Base-by-base conservation (phyloP, 2,888 invertebrate species). In the Quadroppia sp. region DNA sequence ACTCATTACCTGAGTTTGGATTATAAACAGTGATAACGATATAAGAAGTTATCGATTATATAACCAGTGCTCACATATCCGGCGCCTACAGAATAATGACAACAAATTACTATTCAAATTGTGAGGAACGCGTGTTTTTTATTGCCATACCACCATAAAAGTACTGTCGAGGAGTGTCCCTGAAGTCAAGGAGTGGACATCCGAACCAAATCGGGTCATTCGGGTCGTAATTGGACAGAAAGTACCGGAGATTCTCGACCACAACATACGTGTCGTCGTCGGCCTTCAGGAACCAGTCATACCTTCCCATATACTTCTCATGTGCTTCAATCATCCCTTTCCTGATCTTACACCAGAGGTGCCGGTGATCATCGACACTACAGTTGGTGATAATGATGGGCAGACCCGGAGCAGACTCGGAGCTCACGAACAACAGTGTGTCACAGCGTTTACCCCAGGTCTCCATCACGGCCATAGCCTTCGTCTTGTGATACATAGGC, bases 391-490 rank as follows among this genome's bases (percentile, higher is more conserved):
- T 25, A 23, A 67, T 20, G n/a, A 23, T 23, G 6, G 67, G 67
- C 3, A 13, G 20, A 67, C 40, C 23, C 9, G 67, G 67, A 67
- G 40, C 67, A n/a, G 67, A 67, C 42, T 40, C 13, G 0, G 67
- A 40, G 15, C 67, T 67, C 3, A 67, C 20, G 23, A 67, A 67
- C 23, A 13, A 67, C 13, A 67, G 23, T 23, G 9, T n/a, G 17
- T 67, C 67, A 67, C 67, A 67, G 25, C 67, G 40, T 11, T 67
- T 40, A 40, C 40, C 67, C 67, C 67, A 67, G 13, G 67, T 67
- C 2, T 6, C 42, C 32, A n/a, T 67, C 0, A 67, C 40, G 11
- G 67, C 67, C 2, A 0, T 23, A 2, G 40, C 42, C n/a, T 30
- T 25, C 2, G 13, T 23, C n/a, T n/a, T n/a, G n/a, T n/a, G n/a